phyloP scores from a whole-genome alignment of 2,888 invertebrate genomes.

The Dynastes hyllus region DNA sequence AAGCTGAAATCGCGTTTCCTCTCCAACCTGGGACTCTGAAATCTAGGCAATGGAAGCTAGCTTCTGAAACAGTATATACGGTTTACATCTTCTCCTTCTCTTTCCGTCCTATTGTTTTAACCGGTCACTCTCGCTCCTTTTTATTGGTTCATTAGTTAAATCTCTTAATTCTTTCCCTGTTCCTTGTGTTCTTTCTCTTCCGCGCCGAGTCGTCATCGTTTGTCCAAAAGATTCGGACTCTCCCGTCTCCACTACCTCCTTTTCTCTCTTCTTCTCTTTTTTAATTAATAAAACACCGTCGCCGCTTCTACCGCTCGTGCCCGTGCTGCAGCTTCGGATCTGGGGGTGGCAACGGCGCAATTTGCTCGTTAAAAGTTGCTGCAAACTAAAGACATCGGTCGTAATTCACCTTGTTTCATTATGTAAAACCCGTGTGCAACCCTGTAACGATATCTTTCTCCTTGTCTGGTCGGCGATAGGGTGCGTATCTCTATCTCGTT shows the following conservation, averaged over 20 bases:
- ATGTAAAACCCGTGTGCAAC: slow-evolving; percentile 57
- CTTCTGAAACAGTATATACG: not conserved
- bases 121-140: slow-evolving; percentile 42
- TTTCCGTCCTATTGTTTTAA: not conserved
- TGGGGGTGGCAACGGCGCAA: slow-evolving; percentile 55
- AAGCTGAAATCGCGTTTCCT: not conserved
- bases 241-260: slow-evolving; percentile 13
- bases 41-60: not conserved
- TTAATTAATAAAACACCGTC: slow-evolving; percentile 62
- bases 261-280: slow-evolving; percentile 52
- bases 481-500: slow-evolving; percentile 12
- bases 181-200: slow-evolving; percentile 35
- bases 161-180: slow-evolving; percentile 53
- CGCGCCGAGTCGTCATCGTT: not conserved
- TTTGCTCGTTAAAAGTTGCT: slow-evolving; percentile 61
- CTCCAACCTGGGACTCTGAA: not conserved
- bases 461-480: not conserved
- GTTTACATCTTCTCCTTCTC: not conserved
- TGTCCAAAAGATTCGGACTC: slow-evolving; percentile 1
- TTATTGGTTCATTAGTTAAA: slow-evolving; percentile 55
- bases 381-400: slow-evolving; percentile 58
- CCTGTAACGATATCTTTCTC: slow-evolving; percentile 37
- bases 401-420: slow-evolving; percentile 60
- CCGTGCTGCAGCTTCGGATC: slow-evolving; percentile 34
- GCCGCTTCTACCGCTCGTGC: not conserved